Evolutionary conservation across 2,113 vertebrate species (phyloP).

Genomic region (Coryphaenoides rupestris): DNA sequence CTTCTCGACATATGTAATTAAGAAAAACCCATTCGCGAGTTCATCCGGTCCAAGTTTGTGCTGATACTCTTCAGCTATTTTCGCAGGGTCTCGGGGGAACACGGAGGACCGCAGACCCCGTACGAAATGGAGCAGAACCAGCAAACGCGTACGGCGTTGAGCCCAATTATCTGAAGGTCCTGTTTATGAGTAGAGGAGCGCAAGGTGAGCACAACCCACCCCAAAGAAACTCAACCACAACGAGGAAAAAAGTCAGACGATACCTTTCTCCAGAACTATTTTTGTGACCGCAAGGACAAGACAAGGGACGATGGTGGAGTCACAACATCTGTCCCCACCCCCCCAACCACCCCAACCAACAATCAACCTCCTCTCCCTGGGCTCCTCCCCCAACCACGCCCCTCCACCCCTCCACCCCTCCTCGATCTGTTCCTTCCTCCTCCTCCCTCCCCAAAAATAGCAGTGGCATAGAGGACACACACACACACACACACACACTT

Average conservation of each 20-base stretch:
- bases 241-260: background rate
- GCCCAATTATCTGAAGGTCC: conserved; percentile 22
- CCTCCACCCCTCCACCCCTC: too few species aligned
- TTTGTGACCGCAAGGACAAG: conserved; percentile 18
- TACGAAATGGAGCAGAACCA: conserved; percentile 61
- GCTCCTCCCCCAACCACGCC: background rate
- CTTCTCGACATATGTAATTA: conserved; percentile 31
- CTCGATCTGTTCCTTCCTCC: conserved; percentile 3
- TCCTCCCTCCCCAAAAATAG: conserved; percentile 1
- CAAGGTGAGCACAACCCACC: conserved; percentile 1
- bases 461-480: background rate
- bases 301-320: conserved; percentile 27
- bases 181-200: conserved; percentile 18
- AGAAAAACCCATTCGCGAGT: conserved; percentile 22
- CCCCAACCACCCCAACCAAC: background rate
- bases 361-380: conserved; percentile 18
- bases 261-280: background rate
- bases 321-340: conserved; percentile 22
- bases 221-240: conserved; percentile 2
- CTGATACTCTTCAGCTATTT: conserved; percentile 16
- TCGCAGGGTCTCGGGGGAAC: conserved; percentile 40
- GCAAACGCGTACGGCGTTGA: conserved; percentile 47
- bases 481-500: too few species aligned
- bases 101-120: conserved; percentile 40
- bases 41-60: background rate